Conservation (phyloP, 2,113 vertebrate species). For the Lipotes vexillifer region DNA sequence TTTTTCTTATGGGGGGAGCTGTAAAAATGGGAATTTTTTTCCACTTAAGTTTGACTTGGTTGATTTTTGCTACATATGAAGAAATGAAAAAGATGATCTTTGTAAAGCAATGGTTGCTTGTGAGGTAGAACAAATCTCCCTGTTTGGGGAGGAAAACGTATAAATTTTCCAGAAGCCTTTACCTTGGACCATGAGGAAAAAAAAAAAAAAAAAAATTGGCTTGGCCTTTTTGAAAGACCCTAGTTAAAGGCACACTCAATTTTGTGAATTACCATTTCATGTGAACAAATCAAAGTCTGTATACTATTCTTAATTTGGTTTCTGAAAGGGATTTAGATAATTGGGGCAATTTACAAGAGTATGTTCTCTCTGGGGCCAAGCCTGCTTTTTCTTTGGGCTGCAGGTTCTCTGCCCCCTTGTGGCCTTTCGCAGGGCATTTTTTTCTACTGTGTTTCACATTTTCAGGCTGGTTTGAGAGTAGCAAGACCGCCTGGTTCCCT, state of each 20-base stretch:
- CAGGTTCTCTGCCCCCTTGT: slow-evolving; percentile 69
- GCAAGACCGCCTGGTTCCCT: neutral
- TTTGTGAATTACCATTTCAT: slow-evolving; percentile 44
- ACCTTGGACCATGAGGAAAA: neutral
- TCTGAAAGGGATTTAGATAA: slow-evolving; percentile 52
- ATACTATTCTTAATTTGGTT: slow-evolving; percentile 40
- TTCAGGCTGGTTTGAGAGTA: neutral
- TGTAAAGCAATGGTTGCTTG: neutral
- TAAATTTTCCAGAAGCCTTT: neutral
- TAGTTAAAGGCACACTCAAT: neutral
- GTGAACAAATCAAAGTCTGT: slow-evolving; percentile 41
- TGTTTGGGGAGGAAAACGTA: neutral
- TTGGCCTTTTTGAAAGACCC: slow-evolving; percentile 11
- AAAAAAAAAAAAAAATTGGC: neutral
- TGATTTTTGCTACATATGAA: slow-evolving; percentile 1
- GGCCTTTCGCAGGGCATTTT: neutral
- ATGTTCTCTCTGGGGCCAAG: neutral
- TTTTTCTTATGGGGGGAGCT: neutral
- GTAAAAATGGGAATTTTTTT: neutral
- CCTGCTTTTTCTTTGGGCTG: slow-evolving; percentile 5
- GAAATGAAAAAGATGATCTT: neutral
- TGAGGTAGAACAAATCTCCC: neutral
- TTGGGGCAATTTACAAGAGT: slow-evolving; percentile 45
- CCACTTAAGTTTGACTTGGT: neutral
- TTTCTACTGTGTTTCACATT: neutral